Evolutionary conservation across 2,888 invertebrate genomes (phyloP), one percentile per base, ranked within the genome.

Genomic region (Xanthorhoe spadicearia): DNA sequence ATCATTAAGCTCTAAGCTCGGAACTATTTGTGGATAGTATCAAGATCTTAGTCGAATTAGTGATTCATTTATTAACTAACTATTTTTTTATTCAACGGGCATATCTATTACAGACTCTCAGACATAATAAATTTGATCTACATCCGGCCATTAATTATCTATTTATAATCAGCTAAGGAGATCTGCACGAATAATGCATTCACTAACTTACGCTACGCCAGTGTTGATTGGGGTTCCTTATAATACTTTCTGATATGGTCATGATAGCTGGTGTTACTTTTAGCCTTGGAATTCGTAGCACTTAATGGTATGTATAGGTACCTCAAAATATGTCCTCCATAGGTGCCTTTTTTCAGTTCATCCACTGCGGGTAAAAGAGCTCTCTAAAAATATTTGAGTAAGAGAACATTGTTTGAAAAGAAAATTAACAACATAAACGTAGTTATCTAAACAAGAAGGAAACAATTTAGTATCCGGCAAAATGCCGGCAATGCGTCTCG

Each of bases 401-500:
- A 4, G 23, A 23, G 23, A 23, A 23, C 23, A 4, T 1, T 23
- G 4, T n/a, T n/a, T n/a, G n/a, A n/a, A n/a, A n/a, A n/a, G n/a
- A n/a, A n/a, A n/a, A n/a, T n/a, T n/a, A 38, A 13, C 38, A 10
- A 15, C 23, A 23, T 23, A 23, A 4, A 49, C 8, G 3, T 49
- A 49, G 49, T 13, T 43, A 43, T 43, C 15, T 48, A 48, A 56
- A 43, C 4, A 13, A 13, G 38, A 46, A 51, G 9, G 2, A 64
- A 59, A 50, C 48, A 60, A 51, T 55, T 15, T 50, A 17, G 43
- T 54, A 49, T 32, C 54, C 49, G 19, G 32, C 19, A 54, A 28
- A 53, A 65, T 57, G 52, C 49, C 52, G 55, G 64, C 65, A 62
- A 52, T 32, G 19, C 66, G 66, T 76, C 73, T 78, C 78, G 82